phyloP scores from a whole-genome alignment of 2,113 vertebrate genomes.

The Stictonetta naevosa region DNA sequence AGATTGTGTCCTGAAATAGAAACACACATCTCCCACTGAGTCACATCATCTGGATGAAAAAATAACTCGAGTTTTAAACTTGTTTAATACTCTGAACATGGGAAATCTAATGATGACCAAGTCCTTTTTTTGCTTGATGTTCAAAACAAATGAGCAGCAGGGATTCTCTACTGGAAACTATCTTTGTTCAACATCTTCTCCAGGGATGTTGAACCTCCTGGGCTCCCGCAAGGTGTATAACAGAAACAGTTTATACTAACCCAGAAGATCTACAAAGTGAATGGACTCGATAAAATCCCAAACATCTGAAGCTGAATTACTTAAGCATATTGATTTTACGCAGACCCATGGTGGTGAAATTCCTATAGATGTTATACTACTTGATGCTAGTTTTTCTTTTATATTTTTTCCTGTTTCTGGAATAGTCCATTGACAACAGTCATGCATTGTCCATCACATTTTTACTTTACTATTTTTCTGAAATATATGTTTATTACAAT shows the following conservation, averaged over 20 bases:
- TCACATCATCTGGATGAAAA: neutral
- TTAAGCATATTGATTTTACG: neutral
- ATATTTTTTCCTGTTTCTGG: neutral
- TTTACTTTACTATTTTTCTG: neutral
- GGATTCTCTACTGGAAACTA: neutral
- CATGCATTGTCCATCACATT: neutral
- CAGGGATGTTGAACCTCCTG: rapidly evolving
- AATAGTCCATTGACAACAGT: neutral
- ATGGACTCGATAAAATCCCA: neutral
- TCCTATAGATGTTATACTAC: neutral
- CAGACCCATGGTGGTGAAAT: neutral
- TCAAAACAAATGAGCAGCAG: neutral
- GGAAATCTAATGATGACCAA: neutral
- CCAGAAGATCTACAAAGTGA: neutral
- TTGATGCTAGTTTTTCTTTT: neutral
- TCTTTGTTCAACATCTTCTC: neutral
- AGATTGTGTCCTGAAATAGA: neutral
- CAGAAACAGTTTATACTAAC: neutral
- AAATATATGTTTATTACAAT: neutral
- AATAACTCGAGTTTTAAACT: neutral
- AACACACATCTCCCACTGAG: neutral
- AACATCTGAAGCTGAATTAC: neutral
- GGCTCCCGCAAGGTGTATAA: rapidly evolving
- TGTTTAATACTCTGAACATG: neutral
- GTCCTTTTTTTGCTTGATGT: neutral